phyloP scores from a whole-genome alignment of 2,888 invertebrate species.

The Frankliniella fusca region DNA sequence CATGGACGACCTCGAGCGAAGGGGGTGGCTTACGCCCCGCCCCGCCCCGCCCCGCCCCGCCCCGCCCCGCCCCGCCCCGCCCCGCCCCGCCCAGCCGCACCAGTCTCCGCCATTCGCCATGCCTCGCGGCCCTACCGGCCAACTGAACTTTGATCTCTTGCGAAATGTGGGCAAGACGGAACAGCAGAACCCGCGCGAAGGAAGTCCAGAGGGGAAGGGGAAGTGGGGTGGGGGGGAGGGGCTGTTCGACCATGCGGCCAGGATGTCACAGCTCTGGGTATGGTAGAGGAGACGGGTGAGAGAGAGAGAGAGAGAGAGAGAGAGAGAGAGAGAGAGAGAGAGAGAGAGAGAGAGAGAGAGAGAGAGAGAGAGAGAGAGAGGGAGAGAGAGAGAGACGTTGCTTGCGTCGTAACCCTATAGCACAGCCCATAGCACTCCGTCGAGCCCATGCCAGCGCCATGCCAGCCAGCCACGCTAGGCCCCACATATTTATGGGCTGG shows the following conservation, averaged over 20 bases:
- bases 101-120: neutral
- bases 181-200: too few species aligned
- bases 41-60: too few species aligned
- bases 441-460: neutral
- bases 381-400: too few species aligned
- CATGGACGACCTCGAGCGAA: too few species aligned
- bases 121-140: neutral
- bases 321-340: too few species aligned
- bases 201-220: neutral
- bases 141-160: slow-evolving; percentile 18
- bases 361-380: too few species aligned
- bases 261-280: neutral
- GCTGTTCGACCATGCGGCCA: neutral
- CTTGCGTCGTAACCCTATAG: too few species aligned
- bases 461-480: neutral
- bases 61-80: neutral
- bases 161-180: neutral
- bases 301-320: too few species aligned
- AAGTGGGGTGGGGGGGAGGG: neutral
- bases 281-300: too few species aligned
- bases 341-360: too few species aligned
- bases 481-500: slow-evolving; percentile 12
- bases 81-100: neutral
- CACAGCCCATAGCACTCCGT: too few species aligned
- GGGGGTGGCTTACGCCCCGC: too few species aligned